A percentile compares a stretch with the other conserved stretches of the same genome.
These are phyloP conservation scores for Esox niger DNA, from an alignment of 2,113 vertebrate species.

Conservation along the genomic window DNA sequence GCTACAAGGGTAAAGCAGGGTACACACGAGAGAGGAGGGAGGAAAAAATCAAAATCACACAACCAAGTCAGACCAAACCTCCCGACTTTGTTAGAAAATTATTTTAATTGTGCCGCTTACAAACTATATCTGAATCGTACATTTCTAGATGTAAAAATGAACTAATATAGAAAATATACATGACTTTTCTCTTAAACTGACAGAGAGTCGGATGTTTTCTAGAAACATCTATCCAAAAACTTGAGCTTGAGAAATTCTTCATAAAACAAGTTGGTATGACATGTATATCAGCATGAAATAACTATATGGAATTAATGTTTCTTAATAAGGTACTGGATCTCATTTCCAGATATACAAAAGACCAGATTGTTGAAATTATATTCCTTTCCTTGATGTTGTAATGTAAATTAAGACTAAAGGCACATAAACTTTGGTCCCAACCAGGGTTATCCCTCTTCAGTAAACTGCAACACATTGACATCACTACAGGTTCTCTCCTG, in stretches of 20 bases:
- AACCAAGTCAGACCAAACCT: constrained; percentile 73
- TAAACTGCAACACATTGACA: constrained; percentile 83
- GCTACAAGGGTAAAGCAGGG: constrained; percentile 93
- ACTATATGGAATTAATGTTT: constrained; percentile 64
- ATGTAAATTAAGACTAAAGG: constrained; percentile 71
- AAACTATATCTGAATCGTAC: constrained; percentile 87
- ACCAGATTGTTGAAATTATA: not conserved
- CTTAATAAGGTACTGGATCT: not conserved
- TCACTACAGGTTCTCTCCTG: constrained; percentile 82
- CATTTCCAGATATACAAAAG: not conserved
- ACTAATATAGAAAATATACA: constrained; percentile 88
- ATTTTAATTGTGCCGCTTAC: constrained; percentile 91
- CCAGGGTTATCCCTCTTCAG: constrained; percentile 83
- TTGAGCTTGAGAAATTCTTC: constrained; percentile 58
- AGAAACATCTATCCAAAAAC: constrained; percentile 30
- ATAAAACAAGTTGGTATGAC: constrained; percentile 70
- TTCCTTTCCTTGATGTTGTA: not conserved
- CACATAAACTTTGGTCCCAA: constrained; percentile 99
- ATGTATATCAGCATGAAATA: constrained; percentile 47
- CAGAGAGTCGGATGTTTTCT: constrained; percentile 78
- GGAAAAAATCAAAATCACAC: constrained; percentile 73
- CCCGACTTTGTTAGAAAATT: constrained; percentile 87
- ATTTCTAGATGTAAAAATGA: constrained; percentile 91
- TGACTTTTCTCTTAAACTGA: constrained; percentile 77
- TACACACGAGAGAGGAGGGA: constrained; percentile 71